A percentile compares a stretch with the other conserved stretches of the same genome.
Evolutionary conservation across 2,113 vertebrate species (phyloP).

Genomic region (Saguinus midas): DNA sequence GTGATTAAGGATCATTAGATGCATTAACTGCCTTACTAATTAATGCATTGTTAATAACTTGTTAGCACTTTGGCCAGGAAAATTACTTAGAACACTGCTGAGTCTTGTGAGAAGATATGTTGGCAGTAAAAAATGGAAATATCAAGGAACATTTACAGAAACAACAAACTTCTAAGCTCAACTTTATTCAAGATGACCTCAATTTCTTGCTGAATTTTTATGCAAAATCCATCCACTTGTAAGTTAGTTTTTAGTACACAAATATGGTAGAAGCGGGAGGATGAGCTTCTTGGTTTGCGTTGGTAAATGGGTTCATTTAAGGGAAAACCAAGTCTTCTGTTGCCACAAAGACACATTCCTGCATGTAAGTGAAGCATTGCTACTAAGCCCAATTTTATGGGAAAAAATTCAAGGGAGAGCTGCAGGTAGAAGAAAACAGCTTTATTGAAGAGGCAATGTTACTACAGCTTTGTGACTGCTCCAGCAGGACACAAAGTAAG

Average conservation of each 20-base stretch:
- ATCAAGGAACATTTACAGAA: background rate
- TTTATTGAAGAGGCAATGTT: too few relatives aligned
- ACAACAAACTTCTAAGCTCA: background rate
- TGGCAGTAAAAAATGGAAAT: slow-evolving; percentile 21
- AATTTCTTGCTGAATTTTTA: background rate
- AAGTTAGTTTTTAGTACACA: background rate
- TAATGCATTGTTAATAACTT: slow-evolving; percentile 6
- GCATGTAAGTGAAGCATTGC: background rate
- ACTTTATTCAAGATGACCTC: background rate
- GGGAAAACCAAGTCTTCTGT: background rate
- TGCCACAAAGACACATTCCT: background rate
- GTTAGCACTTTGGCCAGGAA: background rate
- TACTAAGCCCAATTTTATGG: background rate
- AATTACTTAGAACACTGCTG: background rate
- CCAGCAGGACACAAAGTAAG: too few relatives aligned
- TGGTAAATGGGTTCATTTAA: background rate
- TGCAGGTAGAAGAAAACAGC: too few relatives aligned
- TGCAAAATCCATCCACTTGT: background rate
- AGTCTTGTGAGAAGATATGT: background rate
- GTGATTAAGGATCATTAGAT: slow-evolving; percentile 45
- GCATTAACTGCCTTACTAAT: slow-evolving; percentile 29
- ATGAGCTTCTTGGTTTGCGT: background rate
- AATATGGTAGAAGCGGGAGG: background rate
- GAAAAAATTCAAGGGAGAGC: too few relatives aligned
- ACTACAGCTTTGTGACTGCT: too few relatives aligned